Base-by-base conservation (phyloP, 2,888 invertebrate genomes). In the Holacanthella duospinosa region DNA sequence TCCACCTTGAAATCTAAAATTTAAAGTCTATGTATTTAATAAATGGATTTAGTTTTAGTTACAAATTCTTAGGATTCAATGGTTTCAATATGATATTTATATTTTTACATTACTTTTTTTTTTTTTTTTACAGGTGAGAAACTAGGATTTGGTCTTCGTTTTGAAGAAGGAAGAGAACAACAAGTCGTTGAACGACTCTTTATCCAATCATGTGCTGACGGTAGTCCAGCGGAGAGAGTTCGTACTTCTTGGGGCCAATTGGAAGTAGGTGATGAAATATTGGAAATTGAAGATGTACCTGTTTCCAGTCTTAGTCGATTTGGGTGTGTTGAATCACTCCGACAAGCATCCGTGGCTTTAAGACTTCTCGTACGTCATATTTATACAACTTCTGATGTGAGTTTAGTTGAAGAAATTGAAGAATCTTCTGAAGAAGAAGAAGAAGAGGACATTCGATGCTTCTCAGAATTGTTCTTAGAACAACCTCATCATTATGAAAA, bases 91-190 rank as follows among this genome's bases (percentile, higher is more conserved):
- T n/a, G n/a, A n/a, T n/a, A n/a, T n/a, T n/a, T n/a, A n/a, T n/a
- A 43, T 43, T 43, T 19, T 12, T 12, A 43, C 43, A 16, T 19
- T 24, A n/a, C n/a, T n/a, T n/a, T n/a, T n/a, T n/a, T n/a, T n/a
- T n/a, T 89, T 91, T 0, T n/a, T n/a, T n/a, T n/a, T n/a, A n/a
- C n/a, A n/a, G 93, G 93, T 0, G 93, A 93, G 75, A 84, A 91
- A 44, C 82, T 94, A 6, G 94, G 94, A 1, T 88, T 94, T 75
- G 93, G 93, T 0, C 80, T 94, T 1, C 91, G 92, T 76, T 93
- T 94, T 75, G 93, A 93, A 78, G 92, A 92, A 19, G 68, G 68
- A 1, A 87, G 88, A 44, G 87, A 88, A 71, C 87, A 87, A 43
- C 82, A 84, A 12, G 90, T 83, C 72, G 90, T 93, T 1, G 83